Percentiles rank a stretch among this genome's conserved stretches.
Evolutionary conservation across 2,888 invertebrate species (phyloP).

Genomic region (Polymixis lichenea): DNA sequence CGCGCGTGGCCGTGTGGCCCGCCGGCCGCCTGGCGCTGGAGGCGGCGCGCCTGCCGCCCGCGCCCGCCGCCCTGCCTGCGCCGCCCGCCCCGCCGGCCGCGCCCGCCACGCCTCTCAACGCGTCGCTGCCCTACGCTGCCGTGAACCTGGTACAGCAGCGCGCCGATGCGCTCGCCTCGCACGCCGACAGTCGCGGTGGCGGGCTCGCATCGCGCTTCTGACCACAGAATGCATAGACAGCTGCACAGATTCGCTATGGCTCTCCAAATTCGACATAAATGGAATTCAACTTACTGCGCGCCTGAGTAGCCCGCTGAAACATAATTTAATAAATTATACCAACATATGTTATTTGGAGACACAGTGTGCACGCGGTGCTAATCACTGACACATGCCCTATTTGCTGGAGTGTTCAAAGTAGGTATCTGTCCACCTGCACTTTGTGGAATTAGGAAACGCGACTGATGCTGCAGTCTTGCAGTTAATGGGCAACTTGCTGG

Average conservation of each 20-base stretch:
- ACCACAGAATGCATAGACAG: constrained; percentile 68
- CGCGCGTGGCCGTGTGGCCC: constrained; percentile 67
- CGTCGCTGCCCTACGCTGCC: constrained; percentile 88
- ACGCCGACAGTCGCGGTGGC: constrained; percentile 94
- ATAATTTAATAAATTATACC: not conserved
- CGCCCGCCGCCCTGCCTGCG: constrained; percentile 58
- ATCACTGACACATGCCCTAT: not conserved
- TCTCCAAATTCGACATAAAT: not conserved
- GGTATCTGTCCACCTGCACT: not conserved
- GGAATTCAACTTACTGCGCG: not conserved
- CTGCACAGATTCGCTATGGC: not conserved
- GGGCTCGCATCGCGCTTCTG: constrained; percentile 92
- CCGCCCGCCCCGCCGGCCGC: constrained; percentile 20
- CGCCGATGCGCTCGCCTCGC: constrained; percentile 92
- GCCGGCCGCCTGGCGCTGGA: constrained; percentile 66
- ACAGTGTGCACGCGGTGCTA: not conserved
- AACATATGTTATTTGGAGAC: not conserved
- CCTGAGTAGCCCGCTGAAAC: not conserved
- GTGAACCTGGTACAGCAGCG: constrained; percentile 93
- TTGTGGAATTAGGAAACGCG: no score
- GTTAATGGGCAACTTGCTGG: not conserved
- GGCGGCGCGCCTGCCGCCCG: constrained; percentile 50
- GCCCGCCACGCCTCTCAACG: constrained; percentile 52
- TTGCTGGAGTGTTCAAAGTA: not conserved
- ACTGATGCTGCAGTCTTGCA: not conserved